Conservation (phyloP, 2,113 vertebrate species). For the Mormyrus lacerda region DNA sequence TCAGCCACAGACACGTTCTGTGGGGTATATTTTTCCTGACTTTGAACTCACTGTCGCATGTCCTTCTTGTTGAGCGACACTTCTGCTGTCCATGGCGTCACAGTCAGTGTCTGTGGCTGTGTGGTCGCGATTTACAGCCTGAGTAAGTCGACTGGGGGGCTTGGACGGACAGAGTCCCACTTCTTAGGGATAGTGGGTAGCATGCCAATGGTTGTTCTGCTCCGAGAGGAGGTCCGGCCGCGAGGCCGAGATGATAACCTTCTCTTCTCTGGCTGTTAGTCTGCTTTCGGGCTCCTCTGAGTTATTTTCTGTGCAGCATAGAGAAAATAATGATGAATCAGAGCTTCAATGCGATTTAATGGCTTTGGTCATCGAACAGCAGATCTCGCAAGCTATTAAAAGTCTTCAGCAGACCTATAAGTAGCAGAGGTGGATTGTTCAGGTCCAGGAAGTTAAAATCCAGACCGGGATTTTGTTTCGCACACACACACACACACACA, state of each 20-base stretch:
- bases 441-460: too few relatives aligned
- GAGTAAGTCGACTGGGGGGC: background rate
- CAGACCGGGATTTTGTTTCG: too few relatives aligned
- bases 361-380: background rate
- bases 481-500: background rate
- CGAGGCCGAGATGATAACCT: background rate
- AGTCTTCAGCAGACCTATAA: too few relatives aligned
- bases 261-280: background rate
- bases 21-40: background rate
- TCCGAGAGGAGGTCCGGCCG: background rate
- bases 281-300: background rate
- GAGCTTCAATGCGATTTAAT: background rate
- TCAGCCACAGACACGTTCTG: background rate
- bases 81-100: background rate
- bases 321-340: background rate
- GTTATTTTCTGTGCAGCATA: background rate
- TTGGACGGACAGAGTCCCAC: background rate
- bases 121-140: background rate
- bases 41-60: background rate
- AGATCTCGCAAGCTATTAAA: too few relatives aligned
- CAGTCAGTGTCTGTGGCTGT: background rate
- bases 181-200: background rate
- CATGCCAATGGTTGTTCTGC: background rate
- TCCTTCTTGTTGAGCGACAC: background rate
- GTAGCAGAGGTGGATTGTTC: too few relatives aligned